Evolutionary conservation across 2,888 invertebrate genomes (phyloP).

Genomic region (Ophraella communa): DNA sequence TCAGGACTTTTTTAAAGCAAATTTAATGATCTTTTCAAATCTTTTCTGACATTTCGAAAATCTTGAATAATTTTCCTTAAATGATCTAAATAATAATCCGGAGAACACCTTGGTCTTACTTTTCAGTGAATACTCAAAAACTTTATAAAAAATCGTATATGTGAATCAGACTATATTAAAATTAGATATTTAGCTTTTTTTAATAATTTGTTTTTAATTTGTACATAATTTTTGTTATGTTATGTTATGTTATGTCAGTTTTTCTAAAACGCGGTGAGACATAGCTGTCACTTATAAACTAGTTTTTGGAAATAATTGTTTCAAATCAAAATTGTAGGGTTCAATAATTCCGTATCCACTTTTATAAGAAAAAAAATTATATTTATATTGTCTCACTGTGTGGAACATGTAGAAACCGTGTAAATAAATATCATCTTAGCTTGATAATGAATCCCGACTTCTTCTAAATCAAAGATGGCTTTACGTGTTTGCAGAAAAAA

Average conservation of each 20-base stretch:
- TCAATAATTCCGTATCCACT: not conserved
- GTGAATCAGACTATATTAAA: too few species aligned
- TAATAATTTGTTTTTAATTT: conserved; percentile 35
- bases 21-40: too few species aligned
- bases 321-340: not conserved
- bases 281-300: not conserved
- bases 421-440: conserved; percentile 15
- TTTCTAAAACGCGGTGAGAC: not conserved
- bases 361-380: not conserved
- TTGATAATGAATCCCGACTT: conserved; percentile 37
- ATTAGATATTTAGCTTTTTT: conserved; percentile 28
- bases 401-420: conserved; percentile 38
- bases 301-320: too few species aligned
- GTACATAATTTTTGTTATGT: conserved; percentile 43
- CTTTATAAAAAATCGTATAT: too few species aligned
- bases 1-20: too few species aligned
- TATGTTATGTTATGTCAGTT: too few species aligned
- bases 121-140: too few species aligned
- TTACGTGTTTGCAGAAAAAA: conserved; percentile 51
- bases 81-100: too few species aligned
- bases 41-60: too few species aligned
- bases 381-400: not conserved
- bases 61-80: too few species aligned
- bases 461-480: conserved; percentile 48
- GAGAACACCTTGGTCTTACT: too few species aligned